Evolutionary conservation across 2,797 vertebrate species (phyloP), one percentile per base, ranked within the genome.

Genomic region (Lacerta viridis): DNA sequence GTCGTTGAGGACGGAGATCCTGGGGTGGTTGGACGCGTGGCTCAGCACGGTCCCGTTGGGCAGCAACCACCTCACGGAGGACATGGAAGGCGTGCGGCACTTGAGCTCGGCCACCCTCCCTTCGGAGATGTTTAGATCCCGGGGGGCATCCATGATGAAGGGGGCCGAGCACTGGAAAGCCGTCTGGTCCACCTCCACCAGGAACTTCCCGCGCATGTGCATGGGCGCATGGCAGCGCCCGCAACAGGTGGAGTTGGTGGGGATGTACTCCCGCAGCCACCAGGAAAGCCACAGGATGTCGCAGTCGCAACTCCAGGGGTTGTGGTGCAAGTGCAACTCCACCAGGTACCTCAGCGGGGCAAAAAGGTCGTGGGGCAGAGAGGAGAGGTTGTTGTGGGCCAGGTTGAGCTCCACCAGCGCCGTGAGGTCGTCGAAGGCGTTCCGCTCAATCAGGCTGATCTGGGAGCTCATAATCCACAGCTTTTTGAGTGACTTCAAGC

Each of bases 401-500:
- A 99, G 94, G 96, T 99, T 99, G 94, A 99, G 98, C 95, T 99
- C 99, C 96, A 99, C 98, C 95, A 99, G 97, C 1, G 98, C 98
- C 74, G 98, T 98, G 92, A 99, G 98, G 96, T 98, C 98, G 88
- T 99, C 99, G 90, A 99, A 99, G 90, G 99, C 99, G 90, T 99
- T 99, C 50, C 99, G 98, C 93, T 99, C 99, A 59, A 99, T 99
- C 87, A 94, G 94, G 91, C 96, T 98, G 94, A 99, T 98, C 93
- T 98, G 98, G 25, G 99, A 99, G 97, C 99, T 99, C 99, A 99
- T 99, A 94, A 99, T 98, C 99, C 99, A 99, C 29, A 99, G 97
- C 95, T 99, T 99, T 66, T 98, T 98, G 90, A 99, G 97, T 85
- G 98, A 98, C 88, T 97, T 98, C 39, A 99, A 97, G 80, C 98